Percentiles rank a stretch among this genome's conserved stretches.
Conservation (phyloP, 1,140 invertebrate species). For the Macrotrachela quadricornifera region DNA sequence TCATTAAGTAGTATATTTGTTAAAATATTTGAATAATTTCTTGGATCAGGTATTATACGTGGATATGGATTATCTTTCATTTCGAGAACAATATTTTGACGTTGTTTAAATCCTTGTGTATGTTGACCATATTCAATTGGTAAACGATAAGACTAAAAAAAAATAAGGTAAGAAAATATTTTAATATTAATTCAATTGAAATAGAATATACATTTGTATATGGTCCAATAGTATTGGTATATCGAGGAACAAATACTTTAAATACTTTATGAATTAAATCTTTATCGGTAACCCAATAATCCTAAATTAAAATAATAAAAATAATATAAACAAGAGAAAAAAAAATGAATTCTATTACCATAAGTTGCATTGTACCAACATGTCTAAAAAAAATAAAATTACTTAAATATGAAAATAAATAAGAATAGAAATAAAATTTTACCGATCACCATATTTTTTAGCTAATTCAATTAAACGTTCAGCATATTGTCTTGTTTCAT, state of each 20-base stretch:
- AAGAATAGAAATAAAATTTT: not conserved
- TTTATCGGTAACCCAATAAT: conserved; percentile 9
- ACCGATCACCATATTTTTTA: conserved; percentile 9
- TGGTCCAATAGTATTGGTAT: conserved; percentile 2
- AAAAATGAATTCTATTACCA: not conserved
- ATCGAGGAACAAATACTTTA: conserved; percentile 7
- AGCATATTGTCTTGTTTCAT: conserved; percentile 8
- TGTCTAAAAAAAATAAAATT: not conserved
- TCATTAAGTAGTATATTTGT: not conserved
- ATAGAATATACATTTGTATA: conserved; percentile 3
- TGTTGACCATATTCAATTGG: too few relatives aligned
- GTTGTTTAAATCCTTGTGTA: too few relatives aligned
- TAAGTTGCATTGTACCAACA: conserved; percentile 5
- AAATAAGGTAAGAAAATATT: too few relatives aligned
- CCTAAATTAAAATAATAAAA: conserved; percentile 1
- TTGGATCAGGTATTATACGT: not conserved
- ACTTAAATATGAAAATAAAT: not conserved
- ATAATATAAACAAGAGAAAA: too few relatives aligned
- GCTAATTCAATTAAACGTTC: conserved; percentile 8
- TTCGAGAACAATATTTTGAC: not conserved
- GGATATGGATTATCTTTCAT: not conserved
- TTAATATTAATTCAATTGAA: too few relatives aligned
- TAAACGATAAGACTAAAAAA: too few relatives aligned
- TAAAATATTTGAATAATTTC: not conserved
- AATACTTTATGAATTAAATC: conserved; percentile 7